Conservation (phyloP, 92 coral and sea anemone species). For the Blastomussa wellsi region DNA sequence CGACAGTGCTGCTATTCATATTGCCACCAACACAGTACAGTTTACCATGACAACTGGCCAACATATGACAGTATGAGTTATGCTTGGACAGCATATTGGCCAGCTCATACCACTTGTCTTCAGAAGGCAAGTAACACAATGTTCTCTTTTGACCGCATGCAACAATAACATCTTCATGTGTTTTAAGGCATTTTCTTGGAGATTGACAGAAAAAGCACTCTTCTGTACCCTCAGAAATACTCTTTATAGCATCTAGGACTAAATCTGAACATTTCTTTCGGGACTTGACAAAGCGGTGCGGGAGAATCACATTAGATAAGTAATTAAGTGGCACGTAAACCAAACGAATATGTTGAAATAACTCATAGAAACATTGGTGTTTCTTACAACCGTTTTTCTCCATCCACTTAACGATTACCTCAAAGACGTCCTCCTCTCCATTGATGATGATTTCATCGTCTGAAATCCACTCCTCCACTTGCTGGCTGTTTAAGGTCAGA, state of each 20-base stretch:
- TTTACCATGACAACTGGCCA: not conserved
- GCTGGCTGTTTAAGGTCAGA: slow-evolving; percentile 51
- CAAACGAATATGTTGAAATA: slow-evolving; percentile 67
- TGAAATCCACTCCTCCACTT: slow-evolving; percentile 68
- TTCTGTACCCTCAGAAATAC: not conserved
- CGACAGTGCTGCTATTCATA: not conserved
- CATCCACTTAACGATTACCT: slow-evolving; percentile 74
- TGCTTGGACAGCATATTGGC: not conserved
- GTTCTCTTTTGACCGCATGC: not conserved
- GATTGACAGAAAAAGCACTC: slow-evolving; percentile 31
- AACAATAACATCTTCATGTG: not conserved
- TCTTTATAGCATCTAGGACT: slow-evolving; percentile 40
- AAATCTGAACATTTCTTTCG: slow-evolving; percentile 44
- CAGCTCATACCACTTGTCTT: not conserved
- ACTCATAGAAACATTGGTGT: slow-evolving; percentile 55
- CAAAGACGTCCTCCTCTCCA: slow-evolving; percentile 70
- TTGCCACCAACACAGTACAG: not conserved
- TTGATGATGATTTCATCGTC: slow-evolving; percentile 77
- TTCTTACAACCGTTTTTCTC: slow-evolving; percentile 46
- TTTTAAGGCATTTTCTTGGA: slow-evolving; percentile 18
- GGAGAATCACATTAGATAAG: slow-evolving; percentile 53
- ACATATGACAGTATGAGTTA: not conserved
- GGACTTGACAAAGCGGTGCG: slow-evolving; percentile 42
- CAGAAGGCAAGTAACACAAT: slow-evolving; percentile 45
- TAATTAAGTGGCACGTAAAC: slow-evolving; percentile 68